A percentile compares a stretch with the other conserved stretches of the same genome.
Evolutionary conservation across 2,113 vertebrate genomes (phyloP).

Genomic region (Chloebia gouldiae): DNA sequence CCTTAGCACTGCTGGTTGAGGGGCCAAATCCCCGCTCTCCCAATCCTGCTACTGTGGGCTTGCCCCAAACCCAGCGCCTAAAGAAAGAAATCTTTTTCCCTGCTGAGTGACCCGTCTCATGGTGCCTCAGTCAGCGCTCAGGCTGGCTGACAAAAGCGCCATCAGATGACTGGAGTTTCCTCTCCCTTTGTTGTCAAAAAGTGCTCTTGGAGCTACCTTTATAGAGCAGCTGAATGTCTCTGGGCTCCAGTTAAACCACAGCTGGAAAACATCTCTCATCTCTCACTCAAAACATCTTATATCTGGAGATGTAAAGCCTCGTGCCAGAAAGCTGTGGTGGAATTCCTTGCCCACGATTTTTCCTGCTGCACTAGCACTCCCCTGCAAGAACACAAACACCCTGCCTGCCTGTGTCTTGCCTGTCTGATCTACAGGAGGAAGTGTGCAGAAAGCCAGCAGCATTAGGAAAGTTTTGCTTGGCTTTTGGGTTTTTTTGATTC

Average conservation of each 20-base stretch:
- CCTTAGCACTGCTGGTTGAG: not conserved
- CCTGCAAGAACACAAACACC: not conserved
- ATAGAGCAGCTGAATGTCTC: not conserved
- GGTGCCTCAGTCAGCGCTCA: not conserved
- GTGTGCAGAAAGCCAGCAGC: not conserved
- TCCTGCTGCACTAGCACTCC: not conserved
- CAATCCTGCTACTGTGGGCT: not conserved
- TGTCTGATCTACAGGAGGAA: not conserved
- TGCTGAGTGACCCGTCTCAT: not conserved
- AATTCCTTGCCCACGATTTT: not conserved
- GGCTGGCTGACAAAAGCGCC: not conserved
- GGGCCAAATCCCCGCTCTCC: not conserved
- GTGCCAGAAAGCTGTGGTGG: not conserved
- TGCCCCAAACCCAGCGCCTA: not conserved
- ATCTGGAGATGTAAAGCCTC: not conserved
- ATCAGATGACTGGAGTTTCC: not conserved
- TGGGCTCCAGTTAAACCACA: conserved; percentile 19
- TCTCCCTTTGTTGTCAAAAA: conserved; percentile 10
- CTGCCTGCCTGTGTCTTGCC: not conserved
- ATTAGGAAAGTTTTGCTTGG: not conserved
- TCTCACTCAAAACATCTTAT: not conserved
- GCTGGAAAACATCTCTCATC: conserved; percentile 38
- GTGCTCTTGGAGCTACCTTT: not conserved
- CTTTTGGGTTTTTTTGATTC: not conserved
- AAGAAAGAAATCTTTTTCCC: not conserved